Conservation (phyloP, 2,888 invertebrate species). For the Hymenopus coronatus region DNA sequence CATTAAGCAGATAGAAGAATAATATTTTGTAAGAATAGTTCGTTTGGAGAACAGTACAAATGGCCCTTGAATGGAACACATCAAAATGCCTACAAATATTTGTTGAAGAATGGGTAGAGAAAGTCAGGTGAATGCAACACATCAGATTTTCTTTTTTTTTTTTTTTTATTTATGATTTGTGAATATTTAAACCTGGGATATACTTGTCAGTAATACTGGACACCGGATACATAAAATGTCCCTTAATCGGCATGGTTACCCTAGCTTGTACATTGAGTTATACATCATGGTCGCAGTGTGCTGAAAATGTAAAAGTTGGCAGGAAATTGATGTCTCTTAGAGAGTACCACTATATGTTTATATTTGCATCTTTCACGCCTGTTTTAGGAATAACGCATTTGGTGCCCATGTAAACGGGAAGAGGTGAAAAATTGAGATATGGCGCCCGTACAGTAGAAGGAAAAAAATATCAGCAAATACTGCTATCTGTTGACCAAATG, state of each 20-base stretch:
- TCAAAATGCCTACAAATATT: too few relatives aligned
- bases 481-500: background rate
- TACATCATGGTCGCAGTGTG: background rate
- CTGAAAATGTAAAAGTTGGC: background rate
- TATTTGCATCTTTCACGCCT: background rate
- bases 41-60: too few relatives aligned
- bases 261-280: background rate
- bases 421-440: background rate
- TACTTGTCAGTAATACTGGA: background rate
- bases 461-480: background rate
- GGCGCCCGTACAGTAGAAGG: background rate
- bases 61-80: too few relatives aligned
- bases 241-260: background rate
- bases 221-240: background rate
- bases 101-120: too few relatives aligned
- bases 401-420: background rate
- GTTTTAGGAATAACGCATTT: background rate
- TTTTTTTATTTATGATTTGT: too few relatives aligned
- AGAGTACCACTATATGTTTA: constrained; percentile 6
- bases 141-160: too few relatives aligned
- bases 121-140: too few relatives aligned
- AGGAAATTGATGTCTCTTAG: constrained; percentile 14
- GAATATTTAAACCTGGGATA: background rate
- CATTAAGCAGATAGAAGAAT: too few relatives aligned
- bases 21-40: too few relatives aligned